These are phyloP conservation scores for Spodoptera exigua DNA, from an alignment of 2,888 invertebrate species.

Conservation along the genomic window DNA sequence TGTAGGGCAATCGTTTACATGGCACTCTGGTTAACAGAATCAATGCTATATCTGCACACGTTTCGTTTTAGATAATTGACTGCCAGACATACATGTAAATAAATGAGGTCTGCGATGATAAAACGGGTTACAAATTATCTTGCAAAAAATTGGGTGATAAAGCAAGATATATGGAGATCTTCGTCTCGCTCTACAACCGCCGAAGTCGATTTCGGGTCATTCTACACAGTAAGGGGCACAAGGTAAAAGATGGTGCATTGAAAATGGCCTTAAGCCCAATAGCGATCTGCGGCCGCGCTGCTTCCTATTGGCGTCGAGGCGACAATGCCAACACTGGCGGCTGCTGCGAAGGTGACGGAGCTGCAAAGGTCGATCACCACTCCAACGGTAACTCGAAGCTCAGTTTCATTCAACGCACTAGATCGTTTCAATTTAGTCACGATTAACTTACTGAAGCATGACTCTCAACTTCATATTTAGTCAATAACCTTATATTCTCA, in stretches of 20 bases:
- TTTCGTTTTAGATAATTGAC: conserved; percentile 31
- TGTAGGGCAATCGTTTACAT: conserved; percentile 52
- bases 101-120: conserved; percentile 25
- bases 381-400: conserved; percentile 64
- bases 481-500: conserved; percentile 22
- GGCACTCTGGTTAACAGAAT: conserved; percentile 35
- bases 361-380: conserved; percentile 82
- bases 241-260: conserved; percentile 90
- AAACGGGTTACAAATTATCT: conserved; percentile 16
- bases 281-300: conserved; percentile 85
- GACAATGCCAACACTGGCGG: conserved; percentile 83
- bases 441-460: conserved; percentile 43
- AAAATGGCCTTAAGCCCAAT: conserved; percentile 89
- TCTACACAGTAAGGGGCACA: conserved; percentile 85
- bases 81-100: conserved; percentile 22
- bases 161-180: conserved; percentile 52
- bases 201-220: conserved; percentile 81
- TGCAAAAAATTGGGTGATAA: conserved; percentile 31
- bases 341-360: conserved; percentile 83
- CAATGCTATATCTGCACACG: conserved; percentile 44
- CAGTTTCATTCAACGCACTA: conserved; percentile 44
- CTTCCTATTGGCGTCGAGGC: conserved; percentile 88
- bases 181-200: conserved; percentile 65
- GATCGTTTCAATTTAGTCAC: conserved; percentile 38
- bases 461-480: conserved; percentile 30